phyloP scores from a whole-genome alignment of 2,888 invertebrate species.

The Ormia ochracea region DNA sequence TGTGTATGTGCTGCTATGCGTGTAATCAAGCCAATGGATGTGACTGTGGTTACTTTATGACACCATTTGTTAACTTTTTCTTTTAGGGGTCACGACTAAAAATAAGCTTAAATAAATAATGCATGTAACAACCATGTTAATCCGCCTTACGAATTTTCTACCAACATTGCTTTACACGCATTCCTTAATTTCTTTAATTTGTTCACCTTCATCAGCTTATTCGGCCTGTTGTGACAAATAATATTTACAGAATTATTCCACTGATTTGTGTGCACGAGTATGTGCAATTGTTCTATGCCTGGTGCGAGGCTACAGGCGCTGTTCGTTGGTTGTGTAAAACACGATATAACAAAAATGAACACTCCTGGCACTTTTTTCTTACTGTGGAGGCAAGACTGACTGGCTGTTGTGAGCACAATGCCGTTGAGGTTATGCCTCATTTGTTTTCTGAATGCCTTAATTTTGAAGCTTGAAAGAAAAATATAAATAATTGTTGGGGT shows the following conservation, averaged over 20 bases:
- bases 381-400: conserved; percentile 15
- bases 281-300: conserved; percentile 20
- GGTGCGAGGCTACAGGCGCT: conserved; percentile 27
- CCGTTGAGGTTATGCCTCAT: conserved; percentile 52
- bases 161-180: not conserved
- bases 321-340: conserved; percentile 12
- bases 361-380: conserved; percentile 10
- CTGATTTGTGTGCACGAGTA: not conserved
- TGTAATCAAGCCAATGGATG: not conserved
- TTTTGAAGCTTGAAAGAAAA: conserved; percentile 34
- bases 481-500: conserved; percentile 37
- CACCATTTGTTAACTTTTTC: not conserved
- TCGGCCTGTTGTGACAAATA: conserved; percentile 25
- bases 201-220: not conserved
- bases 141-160: conserved; percentile 28
- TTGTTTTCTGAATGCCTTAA: conserved; percentile 44
- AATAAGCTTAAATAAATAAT: not conserved
- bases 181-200: not conserved
- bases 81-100: not conserved
- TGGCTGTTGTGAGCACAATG: conserved; percentile 16
- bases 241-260: conserved; percentile 24
- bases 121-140: conserved; percentile 7
- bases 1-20: not conserved
- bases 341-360: not conserved
- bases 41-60: not conserved